These are phyloP conservation scores for Autographa gamma DNA, from an alignment of 2,888 invertebrate species.

Conservation along the genomic window DNA sequence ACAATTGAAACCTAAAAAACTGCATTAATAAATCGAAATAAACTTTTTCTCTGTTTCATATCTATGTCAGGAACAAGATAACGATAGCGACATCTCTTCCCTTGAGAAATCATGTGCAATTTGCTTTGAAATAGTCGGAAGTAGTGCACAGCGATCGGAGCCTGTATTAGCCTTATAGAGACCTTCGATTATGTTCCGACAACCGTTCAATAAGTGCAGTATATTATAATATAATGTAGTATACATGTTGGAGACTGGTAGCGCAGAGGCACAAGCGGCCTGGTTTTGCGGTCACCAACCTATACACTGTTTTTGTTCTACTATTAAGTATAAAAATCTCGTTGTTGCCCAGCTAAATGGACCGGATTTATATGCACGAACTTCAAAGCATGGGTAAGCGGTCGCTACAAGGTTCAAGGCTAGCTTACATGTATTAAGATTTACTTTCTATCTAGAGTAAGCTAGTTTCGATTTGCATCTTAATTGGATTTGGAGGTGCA, in stretches of 20 bases:
- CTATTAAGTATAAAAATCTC: slow-evolving; percentile 2
- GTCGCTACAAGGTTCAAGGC: slow-evolving; percentile 3
- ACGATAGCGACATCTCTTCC: neutral
- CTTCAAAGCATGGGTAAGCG: neutral
- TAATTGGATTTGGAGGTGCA: too few species aligned
- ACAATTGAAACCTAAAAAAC: neutral
- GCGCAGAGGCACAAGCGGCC: neutral
- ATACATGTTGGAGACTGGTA: neutral
- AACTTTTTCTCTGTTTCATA: neutral
- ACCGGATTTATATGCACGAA: slow-evolving; percentile 1
- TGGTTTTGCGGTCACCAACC: slow-evolving; percentile 2
- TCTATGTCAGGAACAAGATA: neutral
- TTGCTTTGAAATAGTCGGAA: neutral
- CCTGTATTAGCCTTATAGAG: slow-evolving; percentile 1
- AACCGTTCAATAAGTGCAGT: slow-evolving; percentile 4
- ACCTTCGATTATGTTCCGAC: slow-evolving; percentile 4
- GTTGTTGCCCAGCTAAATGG: neutral
- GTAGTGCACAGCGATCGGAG: neutral
- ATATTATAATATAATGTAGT: neutral
- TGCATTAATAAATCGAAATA: neutral
- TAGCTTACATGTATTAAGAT: neutral
- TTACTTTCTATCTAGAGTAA: neutral
- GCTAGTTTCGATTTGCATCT: neutral
- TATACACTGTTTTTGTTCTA: slow-evolving; percentile 1
- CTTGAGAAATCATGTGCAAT: slow-evolving; percentile 6